phyloP scores from a whole-genome alignment of 2,888 invertebrate genomes.

The Cheilosia soror region DNA sequence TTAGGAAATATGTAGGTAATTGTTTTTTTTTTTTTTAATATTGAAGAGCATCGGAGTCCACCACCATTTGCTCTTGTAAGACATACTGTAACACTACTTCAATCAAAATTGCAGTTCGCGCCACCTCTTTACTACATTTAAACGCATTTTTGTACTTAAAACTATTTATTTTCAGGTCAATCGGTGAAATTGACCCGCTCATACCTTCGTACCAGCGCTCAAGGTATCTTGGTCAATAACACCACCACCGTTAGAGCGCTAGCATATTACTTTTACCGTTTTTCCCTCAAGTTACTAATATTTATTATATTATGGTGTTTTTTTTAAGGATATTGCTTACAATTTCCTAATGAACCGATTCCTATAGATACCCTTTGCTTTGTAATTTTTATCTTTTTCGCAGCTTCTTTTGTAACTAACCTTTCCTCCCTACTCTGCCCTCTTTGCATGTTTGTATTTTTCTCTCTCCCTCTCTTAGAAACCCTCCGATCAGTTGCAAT shows the following conservation, averaged over 20 bases:
- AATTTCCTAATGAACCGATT: neutral
- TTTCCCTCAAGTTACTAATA: conserved; percentile 15
- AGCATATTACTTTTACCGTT: conserved; percentile 29
- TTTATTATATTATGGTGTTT: neutral
- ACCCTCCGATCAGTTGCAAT: neutral
- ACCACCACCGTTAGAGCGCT: conserved; percentile 39
- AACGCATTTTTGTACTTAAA: conserved; percentile 32
- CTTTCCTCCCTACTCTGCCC: conserved; percentile 14
- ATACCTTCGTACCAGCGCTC: conserved; percentile 82
- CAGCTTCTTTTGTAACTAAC: conserved; percentile 44
- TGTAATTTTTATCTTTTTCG: conserved; percentile 1
- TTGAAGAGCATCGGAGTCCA: too few species aligned
- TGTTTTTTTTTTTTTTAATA: too few species aligned
- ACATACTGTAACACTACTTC: conserved; percentile 23
- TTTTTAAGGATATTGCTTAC: neutral
- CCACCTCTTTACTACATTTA: neutral
- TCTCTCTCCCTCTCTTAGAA: neutral
- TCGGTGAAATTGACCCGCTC: conserved; percentile 81
- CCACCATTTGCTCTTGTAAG: neutral
- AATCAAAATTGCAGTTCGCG: conserved; percentile 6
- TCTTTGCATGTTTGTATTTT: conserved; percentile 34
- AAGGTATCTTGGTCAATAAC: conserved; percentile 79
- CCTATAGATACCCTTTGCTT: conserved; percentile 32
- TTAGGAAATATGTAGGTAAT: too few species aligned
- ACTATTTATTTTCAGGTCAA: conserved; percentile 76